Conservation (phyloP, 2,113 vertebrate species). For the Podiceps cristatus region DNA sequence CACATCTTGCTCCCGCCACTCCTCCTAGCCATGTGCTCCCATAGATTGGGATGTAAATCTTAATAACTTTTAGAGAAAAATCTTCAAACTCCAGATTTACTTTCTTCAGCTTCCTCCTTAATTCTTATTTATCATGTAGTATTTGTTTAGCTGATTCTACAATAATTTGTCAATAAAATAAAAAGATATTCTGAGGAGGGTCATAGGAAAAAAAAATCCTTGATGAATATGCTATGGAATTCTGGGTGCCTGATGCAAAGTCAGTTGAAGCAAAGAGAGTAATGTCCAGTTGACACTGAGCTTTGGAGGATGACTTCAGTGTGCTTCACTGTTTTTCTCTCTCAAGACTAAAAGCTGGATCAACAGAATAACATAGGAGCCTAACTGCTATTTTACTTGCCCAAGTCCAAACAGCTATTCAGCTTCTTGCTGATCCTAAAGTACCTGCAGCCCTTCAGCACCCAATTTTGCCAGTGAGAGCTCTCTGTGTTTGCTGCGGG, state of each 20-base stretch:
- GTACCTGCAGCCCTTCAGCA: not conserved
- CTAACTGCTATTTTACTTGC: not conserved
- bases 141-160: not conserved
- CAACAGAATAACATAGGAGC: not conserved
- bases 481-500: not conserved
- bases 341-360: not conserved
- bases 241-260: not conserved
- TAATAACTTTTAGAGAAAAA: not conserved
- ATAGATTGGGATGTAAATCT: not conserved
- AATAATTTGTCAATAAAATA: not conserved
- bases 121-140: not conserved
- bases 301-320: not conserved
- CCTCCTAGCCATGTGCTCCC: rapidly evolving
- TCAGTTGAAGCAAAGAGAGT: not conserved
- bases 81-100: not conserved
- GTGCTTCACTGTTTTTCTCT: not conserved
- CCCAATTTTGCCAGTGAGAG: not conserved
- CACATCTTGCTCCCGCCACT: not conserved
- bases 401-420: not conserved
- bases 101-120: not conserved
- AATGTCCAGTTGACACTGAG: not conserved
- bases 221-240: not conserved
- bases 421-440: not conserved
- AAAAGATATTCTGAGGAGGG: not conserved
- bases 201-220: not conserved